Evolutionary conservation across 2,113 vertebrate genomes (phyloP).

Genomic region (Syngnathus floridae): DNA sequence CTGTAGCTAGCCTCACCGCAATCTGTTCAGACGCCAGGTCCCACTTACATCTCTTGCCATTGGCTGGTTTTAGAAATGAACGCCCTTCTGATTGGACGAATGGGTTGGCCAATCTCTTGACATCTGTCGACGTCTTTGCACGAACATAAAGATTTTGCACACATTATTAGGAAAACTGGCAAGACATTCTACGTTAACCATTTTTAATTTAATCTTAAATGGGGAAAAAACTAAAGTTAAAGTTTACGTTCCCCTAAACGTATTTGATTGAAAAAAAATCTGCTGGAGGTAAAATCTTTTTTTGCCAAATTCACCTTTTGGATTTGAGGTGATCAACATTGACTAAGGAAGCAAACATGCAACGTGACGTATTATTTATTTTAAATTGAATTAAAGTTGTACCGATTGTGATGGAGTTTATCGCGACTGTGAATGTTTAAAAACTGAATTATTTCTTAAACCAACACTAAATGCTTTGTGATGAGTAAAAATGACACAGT

Average conservation of each 20-base stretch:
- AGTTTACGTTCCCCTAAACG: not conserved
- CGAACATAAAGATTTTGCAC: not conserved
- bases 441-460: not conserved
- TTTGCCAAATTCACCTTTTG: conserved; percentile 8
- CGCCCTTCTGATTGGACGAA: conserved; percentile 26
- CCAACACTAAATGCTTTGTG: not conserved
- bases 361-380: not conserved
- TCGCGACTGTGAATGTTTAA: not conserved
- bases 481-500: not conserved
- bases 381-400: not conserved
- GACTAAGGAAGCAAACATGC: not conserved
- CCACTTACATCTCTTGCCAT: conserved; percentile 22
- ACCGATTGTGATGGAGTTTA: not conserved
- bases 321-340: not conserved
- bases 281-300: not conserved
- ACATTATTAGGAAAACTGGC: not conserved
- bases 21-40: conserved; percentile 17
- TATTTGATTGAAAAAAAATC: not conserved
- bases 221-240: too few relatives aligned
- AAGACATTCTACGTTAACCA: too few relatives aligned
- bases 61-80: conserved; percentile 7
- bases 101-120: conserved; percentile 26
- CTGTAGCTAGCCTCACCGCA: conserved; percentile 36
- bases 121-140: conserved; percentile 32
- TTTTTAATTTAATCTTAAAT: too few relatives aligned